Conservation (phyloP, 2,797 vertebrate species). For the Rhadinocentrus ornatus region DNA sequence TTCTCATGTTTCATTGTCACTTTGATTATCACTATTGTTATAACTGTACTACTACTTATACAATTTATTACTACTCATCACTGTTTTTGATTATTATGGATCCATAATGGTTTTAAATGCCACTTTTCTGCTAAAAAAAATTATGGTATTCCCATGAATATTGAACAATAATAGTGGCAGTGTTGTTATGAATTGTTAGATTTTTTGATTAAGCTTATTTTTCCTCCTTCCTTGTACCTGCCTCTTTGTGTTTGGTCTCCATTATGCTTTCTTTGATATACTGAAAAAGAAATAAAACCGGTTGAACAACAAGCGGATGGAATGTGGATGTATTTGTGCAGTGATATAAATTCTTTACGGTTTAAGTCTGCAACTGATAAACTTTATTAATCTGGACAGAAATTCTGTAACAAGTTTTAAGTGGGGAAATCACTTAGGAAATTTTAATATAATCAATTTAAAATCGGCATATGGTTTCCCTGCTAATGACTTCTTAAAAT, state of each 20-base stretch:
- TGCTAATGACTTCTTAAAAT: too few species aligned
- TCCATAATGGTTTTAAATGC: constrained; percentile 83
- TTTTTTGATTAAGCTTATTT: constrained; percentile 85
- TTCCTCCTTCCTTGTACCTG: constrained; percentile 83
- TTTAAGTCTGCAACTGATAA: neutral
- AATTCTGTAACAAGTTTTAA: neutral
- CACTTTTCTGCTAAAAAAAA: constrained; percentile 74
- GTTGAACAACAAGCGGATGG: constrained; percentile 73
- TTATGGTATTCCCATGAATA: constrained; percentile 84
- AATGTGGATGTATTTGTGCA: neutral
- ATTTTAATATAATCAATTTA: too few species aligned
- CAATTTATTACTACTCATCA: constrained; percentile 86
- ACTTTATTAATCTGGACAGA: neutral
- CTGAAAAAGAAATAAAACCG: constrained; percentile 87
- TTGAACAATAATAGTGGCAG: constrained; percentile 86
- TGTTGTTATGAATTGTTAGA: constrained; percentile 86
- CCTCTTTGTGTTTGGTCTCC: constrained; percentile 87
- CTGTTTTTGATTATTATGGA: constrained; percentile 86
- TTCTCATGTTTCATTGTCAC: constrained; percentile 85
- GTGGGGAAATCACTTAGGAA: too few species aligned
- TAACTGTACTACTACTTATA: constrained; percentile 88
- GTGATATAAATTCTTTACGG: neutral
- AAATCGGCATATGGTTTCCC: too few species aligned
- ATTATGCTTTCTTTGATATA: constrained; percentile 87
- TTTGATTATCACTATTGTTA: constrained; percentile 87